Evolutionary conservation across 2,113 vertebrate genomes (phyloP).

Genomic region (Melanostigma gelatinosum): DNA sequence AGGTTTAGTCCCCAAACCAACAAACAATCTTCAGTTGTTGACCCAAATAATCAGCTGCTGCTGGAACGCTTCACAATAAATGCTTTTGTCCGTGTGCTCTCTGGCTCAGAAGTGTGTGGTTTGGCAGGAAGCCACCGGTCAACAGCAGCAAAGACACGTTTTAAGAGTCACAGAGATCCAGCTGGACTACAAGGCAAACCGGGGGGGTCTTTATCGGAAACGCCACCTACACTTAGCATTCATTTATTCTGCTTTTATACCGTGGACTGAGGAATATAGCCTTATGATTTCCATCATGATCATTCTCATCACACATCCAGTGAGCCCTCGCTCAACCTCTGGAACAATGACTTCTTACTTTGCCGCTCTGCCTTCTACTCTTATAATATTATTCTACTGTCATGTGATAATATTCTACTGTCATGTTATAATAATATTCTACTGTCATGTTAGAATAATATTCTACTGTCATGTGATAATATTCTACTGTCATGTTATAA

Average conservation of each 20-base stretch:
- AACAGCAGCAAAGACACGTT: conserved; percentile 19
- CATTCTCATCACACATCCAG: not conserved
- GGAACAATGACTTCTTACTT: not conserved
- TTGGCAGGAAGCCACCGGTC: not conserved
- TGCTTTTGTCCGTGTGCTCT: not conserved
- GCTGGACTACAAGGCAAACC: conserved; percentile 53
- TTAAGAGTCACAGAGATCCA: conserved; percentile 37
- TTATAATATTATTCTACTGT: not conserved
- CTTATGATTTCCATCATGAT: too few species aligned
- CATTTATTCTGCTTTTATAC: not conserved
- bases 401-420: not conserved
- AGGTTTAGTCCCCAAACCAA: not conserved
- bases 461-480: too few species aligned
- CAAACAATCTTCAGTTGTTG: not conserved
- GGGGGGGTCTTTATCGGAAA: not conserved
- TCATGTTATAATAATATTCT: too few species aligned
- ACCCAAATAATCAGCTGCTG: conserved; percentile 3
- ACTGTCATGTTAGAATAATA: too few species aligned
- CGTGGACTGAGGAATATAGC: not conserved
- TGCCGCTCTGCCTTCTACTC: not conserved
- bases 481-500: too few species aligned
- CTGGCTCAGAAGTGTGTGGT: conserved; percentile 20
- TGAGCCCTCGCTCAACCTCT: not conserved
- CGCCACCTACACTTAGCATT: conserved; percentile 10
- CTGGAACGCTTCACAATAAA: not conserved